A percentile compares a stretch with the other conserved stretches of the same genome.
phyloP scores from a whole-genome alignment of 2,797 vertebrate genomes.

The Buphagus erythrorhynchus region DNA sequence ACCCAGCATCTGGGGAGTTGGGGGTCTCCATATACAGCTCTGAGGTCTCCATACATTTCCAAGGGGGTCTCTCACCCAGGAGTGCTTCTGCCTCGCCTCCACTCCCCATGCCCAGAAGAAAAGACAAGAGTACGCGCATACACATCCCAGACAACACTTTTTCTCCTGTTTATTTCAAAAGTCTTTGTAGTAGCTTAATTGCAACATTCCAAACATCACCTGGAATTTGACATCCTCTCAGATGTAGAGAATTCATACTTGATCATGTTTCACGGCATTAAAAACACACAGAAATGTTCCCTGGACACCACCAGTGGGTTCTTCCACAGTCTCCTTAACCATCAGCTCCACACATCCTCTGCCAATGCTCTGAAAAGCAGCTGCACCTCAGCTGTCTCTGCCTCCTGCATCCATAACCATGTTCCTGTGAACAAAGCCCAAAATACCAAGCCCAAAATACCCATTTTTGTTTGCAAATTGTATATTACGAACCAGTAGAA shows the following conservation, averaged over 20 bases:
- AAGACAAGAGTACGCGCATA: background rate
- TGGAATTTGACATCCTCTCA: background rate
- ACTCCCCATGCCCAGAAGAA: background rate
- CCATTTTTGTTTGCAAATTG: background rate
- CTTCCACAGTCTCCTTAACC: background rate
- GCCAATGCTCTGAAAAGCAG: background rate
- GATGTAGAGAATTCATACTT: background rate
- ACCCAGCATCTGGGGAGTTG: background rate
- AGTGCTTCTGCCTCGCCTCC: background rate
- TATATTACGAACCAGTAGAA: background rate
- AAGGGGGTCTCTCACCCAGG: background rate
- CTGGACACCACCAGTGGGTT: background rate
- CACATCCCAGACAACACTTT: background rate
- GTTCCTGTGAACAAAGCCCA: background rate
- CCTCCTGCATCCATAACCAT: background rate
- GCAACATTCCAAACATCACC: background rate
- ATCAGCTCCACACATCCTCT: background rate
- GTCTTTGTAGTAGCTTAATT: constrained; percentile 13
- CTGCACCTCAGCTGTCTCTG: background rate
- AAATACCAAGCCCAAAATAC: background rate
- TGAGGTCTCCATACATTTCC: background rate
- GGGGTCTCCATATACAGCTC: background rate
- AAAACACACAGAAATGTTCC: constrained; percentile 18
- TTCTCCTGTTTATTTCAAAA: constrained; percentile 52
- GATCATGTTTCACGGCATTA: background rate